phyloP scores from a whole-genome alignment of 1,140 invertebrate species.

The Drosophila jambulina region DNA sequence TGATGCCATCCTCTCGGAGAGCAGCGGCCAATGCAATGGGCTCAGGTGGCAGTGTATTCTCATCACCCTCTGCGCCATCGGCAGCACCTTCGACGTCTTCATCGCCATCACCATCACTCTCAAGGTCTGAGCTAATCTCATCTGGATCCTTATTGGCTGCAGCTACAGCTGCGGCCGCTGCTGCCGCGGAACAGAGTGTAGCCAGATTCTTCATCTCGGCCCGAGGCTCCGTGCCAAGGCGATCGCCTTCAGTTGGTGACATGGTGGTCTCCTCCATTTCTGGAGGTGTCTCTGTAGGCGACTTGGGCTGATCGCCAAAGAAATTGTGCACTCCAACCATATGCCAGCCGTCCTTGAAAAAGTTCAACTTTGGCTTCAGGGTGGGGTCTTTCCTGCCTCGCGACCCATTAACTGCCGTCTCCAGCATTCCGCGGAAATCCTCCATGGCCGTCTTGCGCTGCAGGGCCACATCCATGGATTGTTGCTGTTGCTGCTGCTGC shows the following conservation, averaged over 20 bases:
- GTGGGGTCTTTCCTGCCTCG: conserved; percentile 53
- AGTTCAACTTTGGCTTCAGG: conserved; percentile 60
- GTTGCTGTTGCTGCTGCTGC: conserved; percentile 83
- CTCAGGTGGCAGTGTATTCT: conserved; percentile 68
- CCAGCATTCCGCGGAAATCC: conserved; percentile 67
- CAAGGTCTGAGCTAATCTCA: conserved; percentile 39
- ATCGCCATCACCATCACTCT: conserved; percentile 37
- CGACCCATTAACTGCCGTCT: conserved; percentile 65
- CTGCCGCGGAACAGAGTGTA: conserved; percentile 76
- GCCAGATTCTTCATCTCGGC: conserved; percentile 80
- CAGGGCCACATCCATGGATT: conserved; percentile 48
- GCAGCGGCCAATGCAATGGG: conserved; percentile 60
- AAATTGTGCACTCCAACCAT: conserved; percentile 73
- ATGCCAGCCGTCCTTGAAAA: conserved; percentile 78
- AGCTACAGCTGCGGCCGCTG: conserved; percentile 71
- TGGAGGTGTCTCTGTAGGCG: conserved; percentile 84
- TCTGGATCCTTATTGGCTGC: conserved; percentile 50
- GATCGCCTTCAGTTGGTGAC: conserved; percentile 32
- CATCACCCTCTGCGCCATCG: conserved; percentile 50
- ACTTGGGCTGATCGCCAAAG: conserved; percentile 83
- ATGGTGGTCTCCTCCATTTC: conserved; percentile 76
- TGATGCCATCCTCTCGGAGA: conserved; percentile 60
- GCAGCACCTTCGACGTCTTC: conserved; percentile 31
- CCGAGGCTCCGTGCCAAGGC: conserved; percentile 16
- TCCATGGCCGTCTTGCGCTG: conserved; percentile 67